These are phyloP conservation scores for Himalopsyche tibetana DNA, from an alignment of 2,888 invertebrate genomes.

Conservation along the genomic window DNA sequence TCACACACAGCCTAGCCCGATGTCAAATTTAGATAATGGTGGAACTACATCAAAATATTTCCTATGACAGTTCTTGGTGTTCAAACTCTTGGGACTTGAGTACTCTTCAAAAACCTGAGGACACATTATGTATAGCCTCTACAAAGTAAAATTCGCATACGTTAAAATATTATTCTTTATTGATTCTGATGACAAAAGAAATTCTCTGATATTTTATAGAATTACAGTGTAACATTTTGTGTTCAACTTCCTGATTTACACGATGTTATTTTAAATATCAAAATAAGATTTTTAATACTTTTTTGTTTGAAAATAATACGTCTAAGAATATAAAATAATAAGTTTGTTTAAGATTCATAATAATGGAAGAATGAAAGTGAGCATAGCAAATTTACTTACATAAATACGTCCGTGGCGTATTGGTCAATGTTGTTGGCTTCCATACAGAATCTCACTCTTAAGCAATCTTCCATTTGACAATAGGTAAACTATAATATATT, in stretches of 20 bases:
- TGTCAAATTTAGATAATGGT: slow-evolving; percentile 37
- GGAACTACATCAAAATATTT: slow-evolving; percentile 9
- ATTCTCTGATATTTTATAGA: background rate
- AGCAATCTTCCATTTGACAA: no score
- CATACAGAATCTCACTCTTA: no score
- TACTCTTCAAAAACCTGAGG: slow-evolving; percentile 32
- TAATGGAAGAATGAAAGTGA: no score
- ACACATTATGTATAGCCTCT: background rate
- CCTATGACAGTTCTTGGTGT: slow-evolving; percentile 51
- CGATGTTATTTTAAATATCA: background rate
- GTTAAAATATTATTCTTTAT: background rate
- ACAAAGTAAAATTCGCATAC: background rate
- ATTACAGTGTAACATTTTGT: background rate
- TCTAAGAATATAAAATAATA: no score
- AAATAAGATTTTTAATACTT: no score
- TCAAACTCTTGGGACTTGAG: slow-evolving; percentile 41
- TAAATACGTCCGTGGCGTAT: no score
- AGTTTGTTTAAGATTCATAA: no score
- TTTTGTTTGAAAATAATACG: no score
- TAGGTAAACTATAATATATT: no score
- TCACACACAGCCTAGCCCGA: slow-evolving; percentile 31
- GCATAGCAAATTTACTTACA: no score
- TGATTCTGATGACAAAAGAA: background rate
- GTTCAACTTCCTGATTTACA: background rate
- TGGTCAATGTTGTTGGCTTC: no score